Evolutionary conservation across 2,888 invertebrate genomes (phyloP).

Genomic region (Clostera curtula): DNA sequence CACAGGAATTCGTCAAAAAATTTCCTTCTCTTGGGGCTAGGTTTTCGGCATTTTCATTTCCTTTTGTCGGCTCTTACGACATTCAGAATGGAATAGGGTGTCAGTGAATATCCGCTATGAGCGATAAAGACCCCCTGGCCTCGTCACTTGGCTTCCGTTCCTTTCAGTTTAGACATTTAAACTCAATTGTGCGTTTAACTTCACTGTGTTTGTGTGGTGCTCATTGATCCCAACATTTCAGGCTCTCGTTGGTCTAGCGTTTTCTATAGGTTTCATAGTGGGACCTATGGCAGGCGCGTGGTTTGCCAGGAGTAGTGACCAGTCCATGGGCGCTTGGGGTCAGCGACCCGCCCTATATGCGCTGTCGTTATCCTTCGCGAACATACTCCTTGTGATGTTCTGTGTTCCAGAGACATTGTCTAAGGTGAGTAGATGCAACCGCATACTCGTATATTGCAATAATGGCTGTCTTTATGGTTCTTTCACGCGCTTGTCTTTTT

Average conservation of each 20-base stretch:
- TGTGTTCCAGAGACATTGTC: slow-evolving; percentile 91
- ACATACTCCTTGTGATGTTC: slow-evolving; percentile 82
- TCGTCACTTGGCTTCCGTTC: too few species aligned
- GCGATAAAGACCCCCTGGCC: too few species aligned
- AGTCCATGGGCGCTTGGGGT: slow-evolving; percentile 80
- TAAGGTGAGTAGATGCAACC: slow-evolving; percentile 54
- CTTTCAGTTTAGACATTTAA: background rate
- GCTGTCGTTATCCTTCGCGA: slow-evolving; percentile 81
- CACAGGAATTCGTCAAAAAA: too few species aligned
- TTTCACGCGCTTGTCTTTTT: slow-evolving; percentile 29
- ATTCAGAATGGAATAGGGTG: too few species aligned
- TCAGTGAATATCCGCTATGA: too few species aligned
- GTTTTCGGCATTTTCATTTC: too few species aligned
- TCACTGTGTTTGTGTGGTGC: background rate
- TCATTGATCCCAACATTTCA: slow-evolving; percentile 49
- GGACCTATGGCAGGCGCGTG: slow-evolving; percentile 96
- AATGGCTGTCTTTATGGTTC: background rate
- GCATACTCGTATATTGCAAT: slow-evolving; percentile 7
- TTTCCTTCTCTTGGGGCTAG: too few species aligned
- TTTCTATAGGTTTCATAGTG: slow-evolving; percentile 97
- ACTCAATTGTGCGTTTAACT: background rate
- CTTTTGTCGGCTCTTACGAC: too few species aligned
- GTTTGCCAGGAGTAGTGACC: slow-evolving; percentile 81
- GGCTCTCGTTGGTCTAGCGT: slow-evolving; percentile 98
- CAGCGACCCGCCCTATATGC: slow-evolving; percentile 87